Evolutionary conservation across 2,797 vertebrate species (phyloP).

Genomic region (Scyliorhinus canicula): DNA sequence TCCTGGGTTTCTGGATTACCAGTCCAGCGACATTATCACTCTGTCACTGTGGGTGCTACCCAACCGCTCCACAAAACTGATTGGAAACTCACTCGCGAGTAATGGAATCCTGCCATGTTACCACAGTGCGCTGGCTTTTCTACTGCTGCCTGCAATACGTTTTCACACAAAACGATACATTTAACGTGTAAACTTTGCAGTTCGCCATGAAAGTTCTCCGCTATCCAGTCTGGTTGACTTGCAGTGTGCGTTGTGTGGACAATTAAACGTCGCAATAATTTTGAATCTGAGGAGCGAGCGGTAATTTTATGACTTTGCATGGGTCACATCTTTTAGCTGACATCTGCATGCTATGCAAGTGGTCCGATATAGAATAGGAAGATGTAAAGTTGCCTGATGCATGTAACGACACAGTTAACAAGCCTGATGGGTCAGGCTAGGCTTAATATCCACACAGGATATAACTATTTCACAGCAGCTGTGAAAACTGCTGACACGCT

Average conservation of each 20-base stretch:
- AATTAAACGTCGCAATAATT: neutral
- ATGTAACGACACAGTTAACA: neutral
- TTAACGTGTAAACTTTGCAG: neutral
- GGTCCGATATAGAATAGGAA: neutral
- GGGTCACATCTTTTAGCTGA: neutral
- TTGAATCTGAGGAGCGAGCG: neutral
- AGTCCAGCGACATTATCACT: too few relatives aligned
- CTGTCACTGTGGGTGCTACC: too few relatives aligned
- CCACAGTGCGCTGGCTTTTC: neutral
- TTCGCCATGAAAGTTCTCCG: neutral
- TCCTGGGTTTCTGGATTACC: too few relatives aligned
- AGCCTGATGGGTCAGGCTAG: too few relatives aligned
- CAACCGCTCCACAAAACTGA: neutral
- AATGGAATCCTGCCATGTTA: neutral
- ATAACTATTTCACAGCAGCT: neutral
- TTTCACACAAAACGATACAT: neutral
- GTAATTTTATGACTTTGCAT: constrained; percentile 1
- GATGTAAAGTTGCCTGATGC: neutral
- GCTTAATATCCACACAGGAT: neutral
- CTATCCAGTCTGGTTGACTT: neutral
- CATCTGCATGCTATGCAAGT: neutral
- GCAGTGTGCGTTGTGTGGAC: neutral
- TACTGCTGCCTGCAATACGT: neutral
- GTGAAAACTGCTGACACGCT: neutral
- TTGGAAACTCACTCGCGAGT: neutral